These are phyloP conservation scores for Lysiphlebus fabarum DNA, from an alignment of 1,140 invertebrate species.

Conservation along the genomic window DNA sequence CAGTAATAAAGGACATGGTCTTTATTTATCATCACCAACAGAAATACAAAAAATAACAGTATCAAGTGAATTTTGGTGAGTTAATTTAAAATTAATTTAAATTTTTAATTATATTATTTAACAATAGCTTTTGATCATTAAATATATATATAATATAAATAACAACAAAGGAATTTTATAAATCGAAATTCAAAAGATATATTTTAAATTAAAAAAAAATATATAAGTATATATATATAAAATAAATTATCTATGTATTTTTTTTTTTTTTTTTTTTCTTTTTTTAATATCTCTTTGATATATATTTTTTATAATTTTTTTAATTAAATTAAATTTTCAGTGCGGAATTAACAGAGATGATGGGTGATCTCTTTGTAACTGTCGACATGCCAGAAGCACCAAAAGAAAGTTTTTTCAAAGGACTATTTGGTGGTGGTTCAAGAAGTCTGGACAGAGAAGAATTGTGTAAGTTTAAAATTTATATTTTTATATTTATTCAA, in stretches of 20 bases:
- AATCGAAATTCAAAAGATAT: no score
- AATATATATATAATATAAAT: no score
- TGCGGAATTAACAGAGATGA: constrained; percentile 84
- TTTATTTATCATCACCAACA: constrained; percentile 90
- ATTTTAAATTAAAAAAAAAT: no score
- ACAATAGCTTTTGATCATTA: no score
- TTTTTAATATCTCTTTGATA: no score
- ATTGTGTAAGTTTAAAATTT: constrained; percentile 75
- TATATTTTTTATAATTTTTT: no score
- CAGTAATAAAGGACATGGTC: constrained; percentile 90
- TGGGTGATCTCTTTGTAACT: constrained; percentile 85
- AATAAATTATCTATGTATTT: no score
- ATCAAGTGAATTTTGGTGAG: constrained; percentile 89
- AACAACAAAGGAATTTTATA: no score
- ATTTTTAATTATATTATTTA: constrained; percentile 6
- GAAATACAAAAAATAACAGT: constrained; percentile 96
- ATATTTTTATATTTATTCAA: background rate
- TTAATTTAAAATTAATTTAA: no score
- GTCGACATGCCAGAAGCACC: constrained; percentile 94
- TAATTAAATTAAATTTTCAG: constrained; percentile 58
- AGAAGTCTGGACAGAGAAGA: constrained; percentile 89
- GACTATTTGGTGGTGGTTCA: constrained; percentile 84
- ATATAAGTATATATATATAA: no score
- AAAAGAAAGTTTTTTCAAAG: constrained; percentile 94
- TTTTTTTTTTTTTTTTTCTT: no score